Base-by-base conservation (phyloP, 92 coral and sea anemone genomes). In the Phenganax stokvisi region DNA sequence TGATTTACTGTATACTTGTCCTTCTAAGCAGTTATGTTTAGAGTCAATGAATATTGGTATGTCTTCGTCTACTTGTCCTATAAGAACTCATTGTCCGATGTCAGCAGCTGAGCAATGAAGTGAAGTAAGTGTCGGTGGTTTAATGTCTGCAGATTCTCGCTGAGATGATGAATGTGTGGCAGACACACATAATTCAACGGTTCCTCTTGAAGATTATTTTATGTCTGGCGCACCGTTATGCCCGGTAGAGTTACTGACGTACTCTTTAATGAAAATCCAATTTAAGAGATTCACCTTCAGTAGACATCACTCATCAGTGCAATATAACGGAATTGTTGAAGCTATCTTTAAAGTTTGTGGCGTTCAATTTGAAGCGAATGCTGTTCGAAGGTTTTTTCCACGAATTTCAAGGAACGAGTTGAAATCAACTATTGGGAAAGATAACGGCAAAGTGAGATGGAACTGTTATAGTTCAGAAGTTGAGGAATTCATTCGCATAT, bases 331-430 rank as follows among this genome's bases (percentile, higher is more conserved):
- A 70, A 70, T 70, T 31, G 53, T 51, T 0, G 56, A 31, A 70
- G 56, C 56, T 51, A 31, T 70, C 17, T 70, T 12, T 27, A 70
- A 70, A 51, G 54, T 70, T 51, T 31, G 54, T 51, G 74, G 74
- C 74, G 56, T 70, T 51, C 53, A 70, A 4, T 70, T 70, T 70
- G 56, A 51, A 9, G 56, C 53, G 25, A 31, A 12, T 70, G 12
- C 74, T n/a, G 17, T 70, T 70, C 44, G 74, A 20, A 47, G 51
- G 56, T 70, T 31, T 28, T 70, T 70, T 70, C 74, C 74, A 70
- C 1, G 56, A 51, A 51, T 70, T 31, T 70, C 74, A 70, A 70
- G 29, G 28, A 31, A 70, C 54, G 54, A 70, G 25, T 70, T 51
- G 74, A 70, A 70, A 70, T 0, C 6, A 70, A 59, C n/a, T 25